A percentile compares a stretch with the other conserved stretches of the same genome.
phyloP scores from a whole-genome alignment of 2,797 vertebrate genomes.

The Peromyscus attwateri region DNA sequence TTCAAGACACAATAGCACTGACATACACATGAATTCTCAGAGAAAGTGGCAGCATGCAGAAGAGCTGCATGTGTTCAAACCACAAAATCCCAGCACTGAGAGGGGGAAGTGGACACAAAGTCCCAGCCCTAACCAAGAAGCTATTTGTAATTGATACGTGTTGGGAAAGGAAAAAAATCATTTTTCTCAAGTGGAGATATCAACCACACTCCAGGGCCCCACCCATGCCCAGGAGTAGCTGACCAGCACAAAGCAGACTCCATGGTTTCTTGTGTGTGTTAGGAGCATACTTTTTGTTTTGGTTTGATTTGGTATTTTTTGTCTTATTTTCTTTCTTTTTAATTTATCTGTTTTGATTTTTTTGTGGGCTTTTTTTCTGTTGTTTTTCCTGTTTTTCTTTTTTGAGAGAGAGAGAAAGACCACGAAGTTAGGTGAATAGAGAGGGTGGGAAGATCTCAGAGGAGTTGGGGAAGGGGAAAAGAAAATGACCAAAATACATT shows the following conservation, averaged over 20 bases:
- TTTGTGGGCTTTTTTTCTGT: neutral
- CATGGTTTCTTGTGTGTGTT: neutral
- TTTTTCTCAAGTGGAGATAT: neutral
- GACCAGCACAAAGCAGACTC: neutral
- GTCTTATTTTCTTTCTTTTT: neutral
- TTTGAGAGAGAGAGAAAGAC: neutral
- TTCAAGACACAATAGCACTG: neutral
- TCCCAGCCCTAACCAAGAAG: neutral
- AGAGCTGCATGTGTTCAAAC: neutral
- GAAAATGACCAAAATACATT: neutral
- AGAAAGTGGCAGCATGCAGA: accelerated
- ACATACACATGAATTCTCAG: too few species aligned
- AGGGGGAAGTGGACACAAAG: neutral
- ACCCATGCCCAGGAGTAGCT: neutral
- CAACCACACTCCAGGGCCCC: neutral
- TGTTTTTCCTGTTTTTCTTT: neutral
- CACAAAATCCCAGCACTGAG: neutral
- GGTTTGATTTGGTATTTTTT: neutral
- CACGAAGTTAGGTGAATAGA: neutral
- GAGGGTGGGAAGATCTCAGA: neutral
- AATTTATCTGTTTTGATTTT: neutral
- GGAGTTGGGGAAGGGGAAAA: neutral
- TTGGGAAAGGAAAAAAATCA: neutral
- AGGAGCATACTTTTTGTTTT: neutral
- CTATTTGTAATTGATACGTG: neutral